Evolutionary conservation across 2,113 vertebrate genomes (phyloP).

Genomic region (Chauna torquata): DNA sequence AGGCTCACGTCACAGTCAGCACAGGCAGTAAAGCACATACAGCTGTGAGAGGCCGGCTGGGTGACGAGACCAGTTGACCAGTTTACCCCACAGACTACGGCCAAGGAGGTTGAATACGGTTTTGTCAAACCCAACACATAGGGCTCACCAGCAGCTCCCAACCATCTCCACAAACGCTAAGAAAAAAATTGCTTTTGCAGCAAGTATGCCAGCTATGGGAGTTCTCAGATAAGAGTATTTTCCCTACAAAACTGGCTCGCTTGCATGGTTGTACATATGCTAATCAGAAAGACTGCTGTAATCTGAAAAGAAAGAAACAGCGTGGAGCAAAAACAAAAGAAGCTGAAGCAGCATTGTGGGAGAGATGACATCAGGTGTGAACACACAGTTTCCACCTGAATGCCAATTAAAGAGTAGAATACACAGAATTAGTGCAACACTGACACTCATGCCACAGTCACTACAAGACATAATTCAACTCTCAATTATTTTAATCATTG

Average conservation of each 20-base stretch:
- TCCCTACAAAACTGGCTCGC: not conserved
- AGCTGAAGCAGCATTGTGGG: not conserved
- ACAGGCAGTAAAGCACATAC: not conserved
- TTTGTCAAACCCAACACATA: not conserved
- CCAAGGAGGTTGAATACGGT: not conserved
- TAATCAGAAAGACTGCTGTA: not conserved
- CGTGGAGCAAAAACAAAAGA: not conserved
- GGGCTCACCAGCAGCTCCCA: not conserved
- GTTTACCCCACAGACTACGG: not conserved
- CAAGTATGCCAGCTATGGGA: not conserved
- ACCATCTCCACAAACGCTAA: not conserved
- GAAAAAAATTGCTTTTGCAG: not conserved
- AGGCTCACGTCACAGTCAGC: not conserved
- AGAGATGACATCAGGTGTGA: not conserved
- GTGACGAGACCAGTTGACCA: accelerated
- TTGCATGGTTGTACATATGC: not conserved
- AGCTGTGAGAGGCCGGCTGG: accelerated
- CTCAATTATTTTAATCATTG: not conserved
- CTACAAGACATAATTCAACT: not conserved
- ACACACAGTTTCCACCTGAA: not conserved
- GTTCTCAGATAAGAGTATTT: not conserved
- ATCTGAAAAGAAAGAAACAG: not conserved
- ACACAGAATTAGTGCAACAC: not conserved
- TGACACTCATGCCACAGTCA: not conserved
- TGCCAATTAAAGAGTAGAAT: not conserved